Percentiles rank a stretch among this genome's conserved stretches.
phyloP scores from a whole-genome alignment of 37 sponge, comb jelly and placozoan species.

The Trichoplax adhaerens region DNA sequence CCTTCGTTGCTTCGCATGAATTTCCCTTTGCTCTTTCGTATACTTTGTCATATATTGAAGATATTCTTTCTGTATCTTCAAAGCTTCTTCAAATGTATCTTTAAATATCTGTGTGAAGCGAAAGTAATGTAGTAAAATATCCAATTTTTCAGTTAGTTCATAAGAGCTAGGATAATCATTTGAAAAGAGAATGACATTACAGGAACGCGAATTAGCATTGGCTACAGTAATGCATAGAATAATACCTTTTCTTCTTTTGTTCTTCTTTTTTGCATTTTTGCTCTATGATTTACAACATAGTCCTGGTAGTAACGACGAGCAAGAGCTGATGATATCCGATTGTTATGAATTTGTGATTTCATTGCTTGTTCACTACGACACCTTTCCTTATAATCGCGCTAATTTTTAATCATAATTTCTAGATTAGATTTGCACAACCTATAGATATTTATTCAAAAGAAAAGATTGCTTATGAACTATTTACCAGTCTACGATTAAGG shows the following conservation, averaged over 20 bases:
- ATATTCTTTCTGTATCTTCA: slow-evolving; percentile 37
- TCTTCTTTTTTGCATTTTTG: slow-evolving; percentile 36
- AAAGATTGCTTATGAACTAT: too few species aligned
- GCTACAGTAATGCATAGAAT: neutral
- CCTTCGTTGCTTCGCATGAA: slow-evolving; percentile 5
- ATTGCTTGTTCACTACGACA: too few species aligned
- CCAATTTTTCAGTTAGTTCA: neutral
- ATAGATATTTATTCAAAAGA: too few species aligned
- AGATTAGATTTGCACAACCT: too few species aligned
- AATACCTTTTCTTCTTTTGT: slow-evolving; percentile 43
- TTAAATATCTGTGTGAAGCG: slow-evolving; percentile 22
- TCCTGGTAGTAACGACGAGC: slow-evolving; percentile 43
- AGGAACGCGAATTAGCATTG: neutral
- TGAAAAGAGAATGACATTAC: neutral
- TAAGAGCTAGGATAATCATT: slow-evolving; percentile 3
- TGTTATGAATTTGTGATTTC: too few species aligned
- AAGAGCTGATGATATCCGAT: slow-evolving; percentile 6
- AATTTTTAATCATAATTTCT: too few species aligned
- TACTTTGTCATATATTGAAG: slow-evolving; percentile 29
- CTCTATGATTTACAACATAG: slow-evolving; percentile 37
- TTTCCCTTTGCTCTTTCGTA: slow-evolving; percentile 29
- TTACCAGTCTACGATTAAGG: too few species aligned
- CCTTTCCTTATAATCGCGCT: too few species aligned
- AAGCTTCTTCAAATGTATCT: slow-evolving; percentile 41
- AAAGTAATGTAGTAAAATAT: neutral